These are phyloP conservation scores for Adelphocoris suturalis DNA, from an alignment of 2,888 invertebrate genomes.

Conservation along the genomic window DNA sequence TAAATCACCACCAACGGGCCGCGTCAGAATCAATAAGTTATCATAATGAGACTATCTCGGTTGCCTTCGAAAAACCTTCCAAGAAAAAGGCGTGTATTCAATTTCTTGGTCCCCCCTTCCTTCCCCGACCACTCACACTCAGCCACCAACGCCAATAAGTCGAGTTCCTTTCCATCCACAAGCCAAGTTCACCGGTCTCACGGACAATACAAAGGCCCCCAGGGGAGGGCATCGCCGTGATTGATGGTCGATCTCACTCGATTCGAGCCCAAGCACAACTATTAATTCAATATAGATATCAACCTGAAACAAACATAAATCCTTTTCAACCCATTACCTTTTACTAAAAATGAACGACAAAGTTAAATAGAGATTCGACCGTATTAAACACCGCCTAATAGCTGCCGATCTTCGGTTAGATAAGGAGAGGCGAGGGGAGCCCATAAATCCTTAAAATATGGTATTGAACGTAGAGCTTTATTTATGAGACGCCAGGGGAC, in stretches of 20 bases:
- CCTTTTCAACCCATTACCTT: conserved; percentile 56
- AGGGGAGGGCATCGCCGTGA: conserved; percentile 37
- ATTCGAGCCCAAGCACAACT: conserved; percentile 42
- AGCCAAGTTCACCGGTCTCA: conserved; percentile 28
- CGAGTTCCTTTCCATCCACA: conserved; percentile 13
- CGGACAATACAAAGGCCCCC: conserved; percentile 47
- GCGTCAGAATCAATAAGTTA: conserved; percentile 36
- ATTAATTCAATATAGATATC: conserved; percentile 70
- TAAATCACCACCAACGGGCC: conserved; percentile 31
- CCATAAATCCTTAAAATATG: conserved; percentile 63
- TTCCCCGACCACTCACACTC: neutral
- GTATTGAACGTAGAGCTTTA: conserved; percentile 59
- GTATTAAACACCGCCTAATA: conserved; percentile 60
- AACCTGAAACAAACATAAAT: conserved; percentile 64
- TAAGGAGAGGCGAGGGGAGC: conserved; percentile 38
- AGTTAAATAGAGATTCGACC: conserved; percentile 66
- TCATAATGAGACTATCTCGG: conserved; percentile 42
- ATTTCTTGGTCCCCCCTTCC: neutral
- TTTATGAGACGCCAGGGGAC: conserved; percentile 67
- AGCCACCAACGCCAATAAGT: conserved; percentile 15
- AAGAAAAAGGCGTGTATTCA: conserved; percentile 32
- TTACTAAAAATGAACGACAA: conserved; percentile 53
- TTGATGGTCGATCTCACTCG: conserved; percentile 49
- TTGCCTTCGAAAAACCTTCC: conserved; percentile 20
- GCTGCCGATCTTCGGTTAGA: conserved; percentile 60